phyloP scores from a whole-genome alignment of 2,113 vertebrate species.

The Xyrauchen texanus region DNA sequence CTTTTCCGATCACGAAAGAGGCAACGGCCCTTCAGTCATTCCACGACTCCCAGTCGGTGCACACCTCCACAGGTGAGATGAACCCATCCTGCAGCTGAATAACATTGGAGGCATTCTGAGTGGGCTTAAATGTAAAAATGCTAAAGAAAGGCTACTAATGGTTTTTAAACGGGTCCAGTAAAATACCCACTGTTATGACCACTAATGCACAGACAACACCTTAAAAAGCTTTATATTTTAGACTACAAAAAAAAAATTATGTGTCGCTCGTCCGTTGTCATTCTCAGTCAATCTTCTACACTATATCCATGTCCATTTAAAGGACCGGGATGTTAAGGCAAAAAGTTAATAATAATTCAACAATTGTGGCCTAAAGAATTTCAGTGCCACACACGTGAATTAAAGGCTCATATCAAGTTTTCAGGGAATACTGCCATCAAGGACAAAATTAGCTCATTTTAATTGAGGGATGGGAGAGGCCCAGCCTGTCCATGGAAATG shows the following conservation, averaged over 20 bases:
- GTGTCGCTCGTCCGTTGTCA: no score
- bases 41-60: constrained; percentile 81
- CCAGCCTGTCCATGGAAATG: constrained; percentile 39
- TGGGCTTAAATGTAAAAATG: no score
- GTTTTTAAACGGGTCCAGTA: no score
- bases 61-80: constrained; percentile 82
- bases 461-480: constrained; percentile 46
- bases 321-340: background rate
- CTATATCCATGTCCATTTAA: background rate
- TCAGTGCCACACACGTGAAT: constrained; percentile 39
- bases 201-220: no score
- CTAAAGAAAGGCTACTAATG: no score
- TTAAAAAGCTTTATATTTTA: no score
- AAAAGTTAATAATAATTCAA: constrained; percentile 1
- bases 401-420: constrained; percentile 41
- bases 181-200: no score
- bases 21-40: constrained; percentile 78
- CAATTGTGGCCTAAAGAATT: constrained; percentile 6
- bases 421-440: constrained; percentile 38
- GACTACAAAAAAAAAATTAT: no score
- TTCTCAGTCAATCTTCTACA: constrained; percentile 50
- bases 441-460: constrained; percentile 50
- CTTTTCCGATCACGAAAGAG: constrained; percentile 81
- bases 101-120: no score
- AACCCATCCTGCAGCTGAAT: background rate